Conservation (phyloP, 2,888 invertebrate species). For the Mesochorus sp. region DNA sequence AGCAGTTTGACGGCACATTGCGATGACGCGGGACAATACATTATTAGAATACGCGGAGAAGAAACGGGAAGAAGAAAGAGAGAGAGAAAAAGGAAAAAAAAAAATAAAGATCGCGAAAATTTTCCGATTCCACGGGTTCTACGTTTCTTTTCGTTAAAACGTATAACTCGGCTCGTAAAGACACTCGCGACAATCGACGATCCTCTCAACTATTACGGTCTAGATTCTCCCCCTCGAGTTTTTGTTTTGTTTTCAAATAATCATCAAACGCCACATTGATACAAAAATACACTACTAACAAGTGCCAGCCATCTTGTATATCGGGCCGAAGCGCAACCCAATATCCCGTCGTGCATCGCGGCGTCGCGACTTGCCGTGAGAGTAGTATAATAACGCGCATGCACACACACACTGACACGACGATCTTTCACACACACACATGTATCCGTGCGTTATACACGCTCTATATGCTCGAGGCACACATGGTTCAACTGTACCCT, state of each 20-base stretch:
- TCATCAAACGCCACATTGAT: constrained; percentile 70
- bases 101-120: constrained; percentile 52
- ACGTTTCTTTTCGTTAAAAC: neutral
- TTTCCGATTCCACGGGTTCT: neutral
- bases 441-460: no score
- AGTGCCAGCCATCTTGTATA: constrained; percentile 83
- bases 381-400: no score
- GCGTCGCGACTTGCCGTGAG: constrained; percentile 60
- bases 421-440: no score
- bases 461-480: no score
- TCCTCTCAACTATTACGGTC: no score
- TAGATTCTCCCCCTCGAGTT: neutral
- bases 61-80: constrained; percentile 8
- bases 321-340: constrained; percentile 72
- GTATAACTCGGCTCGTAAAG: neutral
- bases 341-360: constrained; percentile 68
- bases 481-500: no score
- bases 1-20: constrained; percentile 73
- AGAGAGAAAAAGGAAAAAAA: neutral
- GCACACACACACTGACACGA: constrained; percentile 50
- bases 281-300: constrained; percentile 81
- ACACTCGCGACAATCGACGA: constrained; percentile 21
- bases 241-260: constrained; percentile 54
- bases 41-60: constrained; percentile 4
- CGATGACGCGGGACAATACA: constrained; percentile 69